Evolutionary conservation across 2,888 invertebrate genomes (phyloP), one percentile per base, ranked within the genome.

Genomic region (Teleiodes luculella): DNA sequence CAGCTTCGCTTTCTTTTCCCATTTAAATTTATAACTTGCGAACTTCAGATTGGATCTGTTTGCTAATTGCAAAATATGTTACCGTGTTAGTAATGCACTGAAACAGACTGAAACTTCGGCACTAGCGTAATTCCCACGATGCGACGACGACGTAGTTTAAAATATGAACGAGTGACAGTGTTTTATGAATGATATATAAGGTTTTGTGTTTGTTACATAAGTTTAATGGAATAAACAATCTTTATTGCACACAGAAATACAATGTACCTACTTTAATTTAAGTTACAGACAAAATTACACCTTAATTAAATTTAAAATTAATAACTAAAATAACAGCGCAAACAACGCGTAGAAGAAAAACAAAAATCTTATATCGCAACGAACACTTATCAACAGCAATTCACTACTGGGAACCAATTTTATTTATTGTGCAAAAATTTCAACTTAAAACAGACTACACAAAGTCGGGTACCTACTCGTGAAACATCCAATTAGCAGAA

Each of bases 121-220:
- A 37, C 37, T 5, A 37, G 18, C 37, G 16, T 16, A 14, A 1
- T 37, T 43, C 10, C n/a, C 10, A 3, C 11, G 20, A 20, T 11
- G n/a, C 43, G n/a, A 47, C 46, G 46, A 5, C 43, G n/a, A 47
- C 46, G 46, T 53, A 14, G 13, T 16, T 13, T 6, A 13, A 14
- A 57, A 60, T 61, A 57, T 55, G 52, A 56, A 54, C 52, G 52
- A 43, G 53, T 45, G 55, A 52, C 41, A 55, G 62, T 61, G 61
- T 60, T 53, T 53, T 59, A 53, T 47, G 49, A 56, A 57, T n/a
- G n/a, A n/a, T n/a, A n/a, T n/a, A 62, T 58, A 58, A 58, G 56
- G 60, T 58, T 56, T 56, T 53, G 43, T 52, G 41, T 24, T 24
- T n/a, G n/a, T n/a, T n/a, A n/a, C n/a, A n/a, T n/a, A n/a, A n/a